Percentiles rank a stretch among this genome's conserved stretches.
These are phyloP conservation scores for Sebastolobus alascanus DNA, from an alignment of 2,797 vertebrate genomes.

Conservation along the genomic window DNA sequence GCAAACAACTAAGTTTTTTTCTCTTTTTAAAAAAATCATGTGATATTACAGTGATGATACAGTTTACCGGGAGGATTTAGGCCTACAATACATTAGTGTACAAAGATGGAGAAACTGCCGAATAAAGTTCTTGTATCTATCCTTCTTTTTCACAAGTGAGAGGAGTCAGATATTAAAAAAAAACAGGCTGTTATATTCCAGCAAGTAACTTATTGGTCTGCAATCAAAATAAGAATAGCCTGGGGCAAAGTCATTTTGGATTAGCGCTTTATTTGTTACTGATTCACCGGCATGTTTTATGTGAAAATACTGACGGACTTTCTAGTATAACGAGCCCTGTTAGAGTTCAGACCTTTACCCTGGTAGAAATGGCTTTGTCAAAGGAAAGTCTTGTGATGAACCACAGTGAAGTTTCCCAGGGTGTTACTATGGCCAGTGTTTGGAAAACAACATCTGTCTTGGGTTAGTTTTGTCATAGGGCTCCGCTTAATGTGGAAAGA, in stretches of 20 bases:
- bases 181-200: not conserved
- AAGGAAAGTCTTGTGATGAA: constrained; percentile 26
- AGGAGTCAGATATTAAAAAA: not conserved
- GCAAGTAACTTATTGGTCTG: not conserved
- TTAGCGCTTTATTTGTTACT: not conserved
- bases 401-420: constrained; percentile 16
- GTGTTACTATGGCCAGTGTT: constrained; percentile 72
- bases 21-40: not conserved
- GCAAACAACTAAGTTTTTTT: no score
- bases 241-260: not conserved
- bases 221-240: not conserved
- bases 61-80: not conserved
- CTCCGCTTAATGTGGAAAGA: constrained; percentile 49
- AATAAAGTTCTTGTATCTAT: not conserved
- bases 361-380: not conserved
- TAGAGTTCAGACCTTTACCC: not conserved
- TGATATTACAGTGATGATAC: not conserved
- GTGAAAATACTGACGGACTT: not conserved
- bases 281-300: not conserved
- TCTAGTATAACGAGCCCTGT: not conserved
- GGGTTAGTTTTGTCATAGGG: constrained; percentile 45
- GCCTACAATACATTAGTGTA: not conserved
- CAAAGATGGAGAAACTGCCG: not conserved
- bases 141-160: not conserved
- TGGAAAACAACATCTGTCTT: constrained; percentile 79